phyloP scores from a whole-genome alignment of 2,797 vertebrate genomes.

The Babyrousa celebensis region DNA sequence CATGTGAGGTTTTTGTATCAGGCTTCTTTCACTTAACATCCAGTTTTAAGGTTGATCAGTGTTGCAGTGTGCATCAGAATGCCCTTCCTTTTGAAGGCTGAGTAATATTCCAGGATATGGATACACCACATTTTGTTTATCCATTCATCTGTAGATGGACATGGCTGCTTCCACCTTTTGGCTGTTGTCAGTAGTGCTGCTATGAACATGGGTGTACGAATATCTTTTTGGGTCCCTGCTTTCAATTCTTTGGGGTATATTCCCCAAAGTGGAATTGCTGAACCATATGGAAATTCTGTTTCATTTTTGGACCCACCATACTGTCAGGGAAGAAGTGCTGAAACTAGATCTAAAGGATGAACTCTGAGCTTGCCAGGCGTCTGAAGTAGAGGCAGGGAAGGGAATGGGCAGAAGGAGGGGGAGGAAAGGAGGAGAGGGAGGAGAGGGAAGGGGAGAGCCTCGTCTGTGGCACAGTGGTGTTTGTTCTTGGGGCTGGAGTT shows the following conservation, averaged over 20 bases:
- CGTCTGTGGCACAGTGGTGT: neutral
- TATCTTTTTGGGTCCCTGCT: neutral
- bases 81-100: neutral
- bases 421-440: neutral
- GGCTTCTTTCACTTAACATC: neutral
- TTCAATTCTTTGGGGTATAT: neutral
- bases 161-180: neutral
- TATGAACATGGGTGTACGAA: neutral
- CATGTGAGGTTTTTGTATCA: no score
- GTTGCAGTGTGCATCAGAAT: neutral
- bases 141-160: neutral
- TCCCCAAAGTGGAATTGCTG: neutral
- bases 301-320: neutral
- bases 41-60: neutral
- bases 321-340: neutral
- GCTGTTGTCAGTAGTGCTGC: neutral
- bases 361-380: neutral
- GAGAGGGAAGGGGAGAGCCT: no score
- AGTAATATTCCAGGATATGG: neutral
- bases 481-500: neutral
- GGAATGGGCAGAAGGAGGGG: no score
- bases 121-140: neutral
- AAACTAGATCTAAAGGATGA: conserved; percentile 20
- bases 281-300: neutral
- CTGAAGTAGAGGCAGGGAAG: neutral